Conservation (phyloP, 2,888 invertebrate species). For the Allygus modestus region DNA sequence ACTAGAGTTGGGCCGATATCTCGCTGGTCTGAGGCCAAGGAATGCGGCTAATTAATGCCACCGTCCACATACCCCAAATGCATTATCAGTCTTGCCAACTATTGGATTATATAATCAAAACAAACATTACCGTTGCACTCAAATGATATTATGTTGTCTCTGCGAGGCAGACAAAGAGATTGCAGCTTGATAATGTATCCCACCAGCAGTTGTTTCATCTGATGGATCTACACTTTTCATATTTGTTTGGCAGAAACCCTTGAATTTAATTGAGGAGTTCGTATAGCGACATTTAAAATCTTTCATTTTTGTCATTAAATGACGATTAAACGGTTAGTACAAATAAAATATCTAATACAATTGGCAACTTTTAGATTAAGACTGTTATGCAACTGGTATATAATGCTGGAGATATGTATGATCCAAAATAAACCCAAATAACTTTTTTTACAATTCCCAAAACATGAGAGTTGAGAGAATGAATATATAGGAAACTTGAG, state of each 20-base stretch:
- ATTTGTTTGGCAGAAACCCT: background rate
- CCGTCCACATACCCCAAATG: constrained; percentile 35
- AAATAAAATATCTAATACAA: too few species aligned
- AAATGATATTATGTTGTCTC: constrained; percentile 7
- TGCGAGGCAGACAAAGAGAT: constrained; percentile 11
- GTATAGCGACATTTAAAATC: too few species aligned
- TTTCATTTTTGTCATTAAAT: too few species aligned
- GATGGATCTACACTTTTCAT: background rate
- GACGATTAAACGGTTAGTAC: too few species aligned
- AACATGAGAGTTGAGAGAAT: too few species aligned
- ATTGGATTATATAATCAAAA: constrained; percentile 31
- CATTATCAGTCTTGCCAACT: constrained; percentile 39
- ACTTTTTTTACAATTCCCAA: too few species aligned
- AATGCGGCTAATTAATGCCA: constrained; percentile 35
- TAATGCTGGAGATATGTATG: too few species aligned
- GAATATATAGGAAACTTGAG: too few species aligned
- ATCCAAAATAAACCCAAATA: too few species aligned
- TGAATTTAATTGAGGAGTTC: too few species aligned
- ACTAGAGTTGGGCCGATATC: constrained; percentile 29
- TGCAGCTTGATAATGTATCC: background rate
- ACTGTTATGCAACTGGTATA: too few species aligned
- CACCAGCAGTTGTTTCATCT: background rate
- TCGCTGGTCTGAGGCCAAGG: background rate
- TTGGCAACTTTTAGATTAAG: too few species aligned
- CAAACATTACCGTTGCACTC: constrained; percentile 37